phyloP scores from a whole-genome alignment of 2,888 invertebrate species.

The Heliconius erato region DNA sequence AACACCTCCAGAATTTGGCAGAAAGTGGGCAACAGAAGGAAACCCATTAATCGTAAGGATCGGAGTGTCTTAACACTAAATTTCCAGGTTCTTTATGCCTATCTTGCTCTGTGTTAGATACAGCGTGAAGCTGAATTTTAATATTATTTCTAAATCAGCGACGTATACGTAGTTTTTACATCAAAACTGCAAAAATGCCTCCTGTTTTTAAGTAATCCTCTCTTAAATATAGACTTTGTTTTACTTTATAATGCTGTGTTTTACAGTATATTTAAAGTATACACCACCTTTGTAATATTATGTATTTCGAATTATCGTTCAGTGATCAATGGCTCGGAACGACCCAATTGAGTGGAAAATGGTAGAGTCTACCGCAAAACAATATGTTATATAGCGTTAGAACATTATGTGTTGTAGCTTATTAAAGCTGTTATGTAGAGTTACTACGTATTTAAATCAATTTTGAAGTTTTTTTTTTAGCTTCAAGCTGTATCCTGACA shows the following conservation, averaged over 20 bases:
- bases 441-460: neutral
- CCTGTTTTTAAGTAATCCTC: too few relatives aligned
- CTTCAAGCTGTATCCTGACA: too few relatives aligned
- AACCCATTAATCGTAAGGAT: too few relatives aligned
- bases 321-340: slow-evolving; percentile 25
- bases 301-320: slow-evolving; percentile 23
- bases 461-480: too few relatives aligned
- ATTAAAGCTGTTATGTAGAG: neutral
- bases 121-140: neutral
- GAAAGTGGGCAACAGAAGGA: too few relatives aligned
- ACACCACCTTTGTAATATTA: slow-evolving; percentile 32
- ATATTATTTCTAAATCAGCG: neutral
- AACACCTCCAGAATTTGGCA: too few relatives aligned
- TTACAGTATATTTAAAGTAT: slow-evolving; percentile 18
- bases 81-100: neutral
- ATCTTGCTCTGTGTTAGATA: neutral
- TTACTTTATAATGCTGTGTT: too few relatives aligned
- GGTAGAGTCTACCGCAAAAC: slow-evolving; percentile 23
- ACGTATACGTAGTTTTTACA: too few relatives aligned
- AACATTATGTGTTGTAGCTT: neutral
- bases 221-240: too few relatives aligned
- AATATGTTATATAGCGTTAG: slow-evolving; percentile 13
- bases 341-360: slow-evolving; percentile 33
- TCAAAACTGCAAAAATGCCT: too few relatives aligned
- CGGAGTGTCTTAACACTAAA: neutral